These are phyloP conservation scores for Brevimyrus niger DNA, from an alignment of 2,113 vertebrate species.

Conservation along the genomic window DNA sequence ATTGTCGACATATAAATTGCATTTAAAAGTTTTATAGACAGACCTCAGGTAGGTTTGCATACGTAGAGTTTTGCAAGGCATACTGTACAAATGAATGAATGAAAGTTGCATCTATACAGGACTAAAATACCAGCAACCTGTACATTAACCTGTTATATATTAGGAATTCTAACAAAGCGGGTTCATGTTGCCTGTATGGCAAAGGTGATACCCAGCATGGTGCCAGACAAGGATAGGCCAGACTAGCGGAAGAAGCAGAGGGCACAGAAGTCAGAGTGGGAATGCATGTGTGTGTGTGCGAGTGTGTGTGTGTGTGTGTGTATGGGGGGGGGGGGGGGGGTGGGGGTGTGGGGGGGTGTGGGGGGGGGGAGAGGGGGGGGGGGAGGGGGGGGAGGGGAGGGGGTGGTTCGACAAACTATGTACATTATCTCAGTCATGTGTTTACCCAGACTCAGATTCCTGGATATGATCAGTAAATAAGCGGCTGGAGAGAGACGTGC, in stretches of 20 bases:
- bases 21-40: not conserved
- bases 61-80: not conserved
- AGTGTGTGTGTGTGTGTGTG: not conserved
- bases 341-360: not conserved
- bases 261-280: not conserved
- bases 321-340: conserved; percentile 6
- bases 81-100: not conserved
- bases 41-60: not conserved
- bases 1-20: not conserved
- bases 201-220: too few species aligned
- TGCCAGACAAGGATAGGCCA: not conserved
- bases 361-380: not conserved
- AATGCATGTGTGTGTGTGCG: not conserved
- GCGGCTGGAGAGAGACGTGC: conserved; percentile 41
- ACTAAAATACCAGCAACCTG: not conserved
- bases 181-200: not conserved
- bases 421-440: conserved; percentile 52
- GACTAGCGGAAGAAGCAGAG: not conserved
- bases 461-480: conserved; percentile 67
- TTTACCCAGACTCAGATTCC: conserved; percentile 58
- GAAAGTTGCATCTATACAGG: too few species aligned
- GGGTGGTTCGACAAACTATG: conserved; percentile 18
- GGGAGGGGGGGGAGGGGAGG: conserved; percentile 13
- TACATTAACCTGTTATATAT: not conserved
- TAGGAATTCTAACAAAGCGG: not conserved